Evolutionary conservation across 1,140 invertebrate genomes (phyloP), one percentile per base, ranked within the genome.

Genomic region (Drosophila parvula): DNA sequence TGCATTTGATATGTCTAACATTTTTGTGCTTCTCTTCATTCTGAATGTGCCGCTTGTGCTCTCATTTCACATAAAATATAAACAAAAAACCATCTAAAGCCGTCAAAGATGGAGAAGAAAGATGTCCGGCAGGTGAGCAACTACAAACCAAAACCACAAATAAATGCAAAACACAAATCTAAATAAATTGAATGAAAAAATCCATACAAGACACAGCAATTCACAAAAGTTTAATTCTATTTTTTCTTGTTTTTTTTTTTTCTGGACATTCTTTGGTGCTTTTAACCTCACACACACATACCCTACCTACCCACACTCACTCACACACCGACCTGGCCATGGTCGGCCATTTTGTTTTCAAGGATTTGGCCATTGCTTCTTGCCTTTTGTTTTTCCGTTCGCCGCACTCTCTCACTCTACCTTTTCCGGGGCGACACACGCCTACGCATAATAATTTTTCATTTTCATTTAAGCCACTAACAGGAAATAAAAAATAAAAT

Each of bases 81-180:
- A 70, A 56, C 47, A 51, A 79, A 79, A 77, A 81, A 18, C n/a
- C 44, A 68, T 69, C 91, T 55, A 77, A 77, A 95, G 94, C 94
- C 92, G 94, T 94, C 91, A 93, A 94, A 93, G 94, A 95, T 91
- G 94, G 94, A 81, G 94, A 95, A 89, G 94, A 95, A 90, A 93
- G 94, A 92, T 92, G 93, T 88, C 94, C 94, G 83, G 94, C 94
- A 95, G 94, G 94, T 95, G 94, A 93, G 84, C 90, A 85, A 81
- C 55, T 41, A 48, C 61, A 74, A 70, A 28, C 10, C 53, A 73
- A 68, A 78, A 78, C 38, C 65, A 67, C 55, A 64, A 55, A 38
- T 59, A 47, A 78, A 83, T 43, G 55, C 45, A 70, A 40, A 40
- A 57, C 34, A 43, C 34, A 61, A 74, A 63, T 27, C 34, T 32